phyloP scores from a whole-genome alignment of 23 tunicate genomes.

The Diplosoma virens region DNA sequence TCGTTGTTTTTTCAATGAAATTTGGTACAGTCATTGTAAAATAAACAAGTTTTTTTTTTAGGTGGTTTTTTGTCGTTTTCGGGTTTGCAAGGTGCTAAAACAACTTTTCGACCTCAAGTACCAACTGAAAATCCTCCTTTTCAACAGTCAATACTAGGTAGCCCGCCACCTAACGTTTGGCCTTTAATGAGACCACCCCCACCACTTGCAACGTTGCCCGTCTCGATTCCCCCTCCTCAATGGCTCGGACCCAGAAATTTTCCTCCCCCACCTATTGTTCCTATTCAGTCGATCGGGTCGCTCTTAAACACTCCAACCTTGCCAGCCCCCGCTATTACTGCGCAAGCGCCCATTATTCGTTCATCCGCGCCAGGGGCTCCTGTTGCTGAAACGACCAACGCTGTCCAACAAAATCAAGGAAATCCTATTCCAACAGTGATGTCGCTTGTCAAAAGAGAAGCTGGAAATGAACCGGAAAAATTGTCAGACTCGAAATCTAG shows the following conservation, averaged over 20 bases:
- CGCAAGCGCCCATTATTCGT: too few species aligned
- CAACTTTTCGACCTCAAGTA: neutral
- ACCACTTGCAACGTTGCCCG: neutral
- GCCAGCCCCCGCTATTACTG: too few species aligned
- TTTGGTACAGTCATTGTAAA: too few species aligned
- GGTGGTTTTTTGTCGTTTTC: too few species aligned
- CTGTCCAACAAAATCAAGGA: slow-evolving; percentile 13
- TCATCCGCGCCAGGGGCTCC: neutral
- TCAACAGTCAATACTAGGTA: neutral
- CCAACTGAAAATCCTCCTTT: neutral
- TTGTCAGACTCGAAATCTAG: neutral
- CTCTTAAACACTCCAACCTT: too few species aligned
- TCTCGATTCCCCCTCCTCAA: neutral
- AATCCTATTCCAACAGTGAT: slow-evolving; percentile 39
- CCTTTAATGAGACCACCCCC: neutral
- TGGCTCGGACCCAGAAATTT: neutral
- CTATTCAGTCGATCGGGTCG: neutral
- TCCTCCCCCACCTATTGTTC: slow-evolving; percentile 14
- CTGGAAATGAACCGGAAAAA: neutral
- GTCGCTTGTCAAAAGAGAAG: slow-evolving; percentile 9
- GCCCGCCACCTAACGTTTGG: neutral
- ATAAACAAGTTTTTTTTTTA: too few species aligned
- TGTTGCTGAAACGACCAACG: neutral
- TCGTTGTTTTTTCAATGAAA: too few species aligned
- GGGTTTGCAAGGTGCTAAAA: too few species aligned